Base-by-base conservation (phyloP, 2,888 invertebrate genomes). In the Brenthis daphne region DNA sequence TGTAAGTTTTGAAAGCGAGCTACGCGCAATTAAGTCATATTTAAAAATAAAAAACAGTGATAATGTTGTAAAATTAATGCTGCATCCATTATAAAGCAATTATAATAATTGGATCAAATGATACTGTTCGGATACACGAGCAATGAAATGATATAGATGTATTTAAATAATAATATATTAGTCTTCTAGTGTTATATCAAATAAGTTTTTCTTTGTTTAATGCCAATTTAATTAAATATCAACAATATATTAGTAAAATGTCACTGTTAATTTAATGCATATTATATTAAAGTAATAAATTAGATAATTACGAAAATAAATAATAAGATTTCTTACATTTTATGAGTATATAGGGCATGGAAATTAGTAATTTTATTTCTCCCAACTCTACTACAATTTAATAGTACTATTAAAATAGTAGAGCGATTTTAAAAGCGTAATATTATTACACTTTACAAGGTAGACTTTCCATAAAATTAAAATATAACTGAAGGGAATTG, bases 61-160 rank as follows among this genome's bases (percentile, higher is more conserved):
- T 71, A 67, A 63, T 69, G 57, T 69, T 63, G 66, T 68, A 63
- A 70, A 70, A 71, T 67, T 57, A 67, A 68, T 60, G 65, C 56
- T 60, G 56, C 55, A 60, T 54, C 68, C 69, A 75, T 75, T 73
- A 75, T 63, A 73, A 70, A 72, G 20, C 68, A 64, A 75, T 75
- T 75, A 74, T 29, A 58, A 50, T 72, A 73, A 73, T 74, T 75
- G 67, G 73, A 74, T 61, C 68, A 70, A 64, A 58, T 63, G 71
- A 67, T 68, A 68, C 64, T 57, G 65, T 50, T 58, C 48, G 13
- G 53, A 57, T n/a, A 53, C 33, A 58, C 56, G 24, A 48, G 14
- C 1, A 66, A 55, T n/a, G 16, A 67, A 24, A 14, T 6, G 0
- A 29, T 51, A 12, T n/a, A 60, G 20, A 16, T 12, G 33, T n/a